Evolutionary conservation across 2,797 vertebrate genomes (phyloP).

Genomic region (Rhynchonycteris naso): DNA sequence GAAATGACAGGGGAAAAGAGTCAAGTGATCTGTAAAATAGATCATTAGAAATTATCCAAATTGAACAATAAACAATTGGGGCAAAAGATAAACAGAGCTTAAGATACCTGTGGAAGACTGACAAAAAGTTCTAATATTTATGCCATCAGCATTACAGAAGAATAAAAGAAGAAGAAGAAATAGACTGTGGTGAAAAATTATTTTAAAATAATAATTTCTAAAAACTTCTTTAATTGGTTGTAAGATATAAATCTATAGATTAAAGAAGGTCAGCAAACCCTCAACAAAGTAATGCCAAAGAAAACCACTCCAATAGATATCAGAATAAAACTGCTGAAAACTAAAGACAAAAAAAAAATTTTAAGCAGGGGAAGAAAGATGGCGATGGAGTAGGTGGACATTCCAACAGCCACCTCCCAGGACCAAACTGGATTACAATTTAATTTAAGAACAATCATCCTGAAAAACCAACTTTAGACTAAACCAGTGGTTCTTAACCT

Average conservation of each 20-base stretch:
- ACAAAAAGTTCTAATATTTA: background rate
- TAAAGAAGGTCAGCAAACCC: background rate
- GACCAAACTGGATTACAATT: no score
- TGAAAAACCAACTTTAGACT: no score
- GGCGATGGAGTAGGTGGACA: no score
- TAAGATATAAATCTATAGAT: conserved; percentile 7
- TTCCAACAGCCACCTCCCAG: no score
- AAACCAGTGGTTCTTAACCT: no score
- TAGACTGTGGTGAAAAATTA: background rate
- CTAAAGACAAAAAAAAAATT: background rate
- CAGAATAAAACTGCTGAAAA: background rate
- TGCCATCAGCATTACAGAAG: background rate
- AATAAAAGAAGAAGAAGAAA: background rate
- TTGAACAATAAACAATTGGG: background rate
- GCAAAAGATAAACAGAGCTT: background rate
- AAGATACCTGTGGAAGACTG: background rate
- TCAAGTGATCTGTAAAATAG: background rate
- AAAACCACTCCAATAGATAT: background rate
- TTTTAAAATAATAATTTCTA: background rate
- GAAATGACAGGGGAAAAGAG: background rate
- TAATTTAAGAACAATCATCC: no score
- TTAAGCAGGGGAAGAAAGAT: no score
- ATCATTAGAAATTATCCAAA: background rate
- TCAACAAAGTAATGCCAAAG: background rate
- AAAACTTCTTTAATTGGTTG: background rate